Evolutionary conservation across 92 coral and sea anemone species (phyloP).

Genomic region (Phenganax subtilis): DNA sequence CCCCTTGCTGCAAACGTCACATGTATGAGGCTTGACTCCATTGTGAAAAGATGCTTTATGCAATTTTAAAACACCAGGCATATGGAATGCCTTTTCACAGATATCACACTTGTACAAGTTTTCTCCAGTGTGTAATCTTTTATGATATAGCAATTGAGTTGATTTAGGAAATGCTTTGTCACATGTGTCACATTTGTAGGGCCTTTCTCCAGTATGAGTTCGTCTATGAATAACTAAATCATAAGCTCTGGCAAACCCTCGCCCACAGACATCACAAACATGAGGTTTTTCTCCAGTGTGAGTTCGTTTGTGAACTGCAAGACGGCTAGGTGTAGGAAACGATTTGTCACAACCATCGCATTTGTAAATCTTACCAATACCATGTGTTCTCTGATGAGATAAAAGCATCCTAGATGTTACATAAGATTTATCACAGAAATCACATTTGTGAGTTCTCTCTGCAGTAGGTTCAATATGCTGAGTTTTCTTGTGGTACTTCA

Average conservation of each 20-base stretch:
- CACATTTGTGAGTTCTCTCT: constrained; percentile 8
- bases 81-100: constrained; percentile 3
- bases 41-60: constrained; percentile 1
- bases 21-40: constrained; percentile 11
- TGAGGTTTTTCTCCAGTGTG: constrained; percentile 11
- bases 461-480: constrained; percentile 13
- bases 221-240: constrained; percentile 11
- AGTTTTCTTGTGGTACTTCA: constrained; percentile 1
- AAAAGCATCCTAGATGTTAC: neutral
- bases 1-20: constrained; percentile 9
- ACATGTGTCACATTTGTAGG: constrained; percentile 15
- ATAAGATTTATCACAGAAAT: constrained; percentile 9
- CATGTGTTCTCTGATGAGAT: constrained; percentile 11
- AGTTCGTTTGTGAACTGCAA: neutral
- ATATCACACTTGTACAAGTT: constrained; percentile 10
- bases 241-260: constrained; percentile 6
- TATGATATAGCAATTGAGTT: constrained; percentile 11
- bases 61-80: constrained; percentile 3
- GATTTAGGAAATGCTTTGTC: constrained; percentile 4
- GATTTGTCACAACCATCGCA: constrained; percentile 15
- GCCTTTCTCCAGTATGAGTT: constrained; percentile 11
- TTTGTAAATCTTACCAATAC: neutral
- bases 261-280: neutral
- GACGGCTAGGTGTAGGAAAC: constrained; percentile 2
- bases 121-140: constrained; percentile 14